These are phyloP conservation scores for Pangasianodon gigas DNA, from an alignment of 2,113 vertebrate species.

Conservation along the genomic window DNA sequence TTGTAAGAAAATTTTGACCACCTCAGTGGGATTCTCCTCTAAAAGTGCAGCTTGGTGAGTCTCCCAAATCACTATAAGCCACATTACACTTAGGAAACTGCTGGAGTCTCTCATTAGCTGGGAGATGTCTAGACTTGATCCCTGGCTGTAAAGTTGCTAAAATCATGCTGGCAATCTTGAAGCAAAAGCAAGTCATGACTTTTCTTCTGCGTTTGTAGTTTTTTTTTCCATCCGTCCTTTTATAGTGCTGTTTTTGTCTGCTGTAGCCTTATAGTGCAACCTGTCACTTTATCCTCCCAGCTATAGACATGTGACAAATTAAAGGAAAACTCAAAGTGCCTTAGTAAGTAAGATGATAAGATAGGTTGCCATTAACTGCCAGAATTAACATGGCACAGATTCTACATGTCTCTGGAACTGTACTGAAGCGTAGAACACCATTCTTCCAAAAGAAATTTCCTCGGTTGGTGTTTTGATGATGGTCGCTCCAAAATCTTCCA, in stretches of 20 bases:
- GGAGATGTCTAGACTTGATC: conserved; percentile 32
- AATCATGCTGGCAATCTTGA: conserved; percentile 2
- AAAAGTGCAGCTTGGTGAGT: neutral
- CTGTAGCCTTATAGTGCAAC: neutral
- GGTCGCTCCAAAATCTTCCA: neutral
- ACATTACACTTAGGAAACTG: neutral
- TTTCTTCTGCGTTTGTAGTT: neutral
- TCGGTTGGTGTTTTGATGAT: neutral
- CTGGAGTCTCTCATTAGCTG: conserved; percentile 19
- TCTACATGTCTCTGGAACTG: neutral
- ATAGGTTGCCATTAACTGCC: neutral
- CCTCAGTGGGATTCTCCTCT: neutral
- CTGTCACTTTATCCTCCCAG: neutral
- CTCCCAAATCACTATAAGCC: neutral
- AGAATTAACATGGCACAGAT: neutral
- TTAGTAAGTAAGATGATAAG: neutral
- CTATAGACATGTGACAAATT: neutral
- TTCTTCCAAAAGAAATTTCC: neutral
- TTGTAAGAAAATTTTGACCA: neutral
- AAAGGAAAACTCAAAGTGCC: neutral
- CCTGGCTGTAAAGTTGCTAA: conserved; percentile 14
- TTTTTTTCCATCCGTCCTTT: neutral
- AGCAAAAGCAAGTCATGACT: neutral
- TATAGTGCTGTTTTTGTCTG: neutral
- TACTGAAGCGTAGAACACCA: neutral